A percentile compares a stretch with the other conserved stretches of the same genome.
Evolutionary conservation across 2,797 vertebrate genomes (phyloP).

Genomic region (Gymnoscopelus microlampas): DNA sequence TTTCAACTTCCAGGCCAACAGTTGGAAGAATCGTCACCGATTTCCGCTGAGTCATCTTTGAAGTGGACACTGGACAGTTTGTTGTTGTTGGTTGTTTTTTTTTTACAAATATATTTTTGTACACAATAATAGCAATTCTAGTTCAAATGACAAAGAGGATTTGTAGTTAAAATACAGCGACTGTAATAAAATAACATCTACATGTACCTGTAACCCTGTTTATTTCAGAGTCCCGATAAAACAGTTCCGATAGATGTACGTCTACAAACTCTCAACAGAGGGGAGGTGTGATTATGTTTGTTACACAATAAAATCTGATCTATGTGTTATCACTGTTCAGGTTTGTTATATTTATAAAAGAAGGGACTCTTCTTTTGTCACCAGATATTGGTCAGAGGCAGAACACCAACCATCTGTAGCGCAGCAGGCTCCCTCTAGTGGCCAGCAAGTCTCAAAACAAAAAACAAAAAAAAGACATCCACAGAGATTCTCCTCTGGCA

Average conservation of each 20-base stretch:
- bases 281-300: constrained; percentile 48
- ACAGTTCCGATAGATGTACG: constrained; percentile 44
- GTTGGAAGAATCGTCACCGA: constrained; percentile 40
- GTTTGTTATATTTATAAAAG: constrained; percentile 67
- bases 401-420: constrained; percentile 53
- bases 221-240: constrained; percentile 64
- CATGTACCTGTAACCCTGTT: constrained; percentile 65
- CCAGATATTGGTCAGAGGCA: constrained; percentile 62
- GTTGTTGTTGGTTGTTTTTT: neutral
- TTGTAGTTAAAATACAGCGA: constrained; percentile 81
- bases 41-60: constrained; percentile 62
- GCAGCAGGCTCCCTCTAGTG: constrained; percentile 58
- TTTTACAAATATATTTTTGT: constrained; percentile 73
- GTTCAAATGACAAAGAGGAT: constrained; percentile 67
- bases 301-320: constrained; percentile 60
- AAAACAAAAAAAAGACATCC: constrained; percentile 19
- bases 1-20: constrained; percentile 62
- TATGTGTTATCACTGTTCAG: constrained; percentile 44
- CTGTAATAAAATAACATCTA: constrained; percentile 78
- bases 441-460: constrained; percentile 56
- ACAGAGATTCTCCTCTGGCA: constrained; percentile 53
- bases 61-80: constrained; percentile 53
- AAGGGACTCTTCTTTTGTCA: constrained; percentile 58
- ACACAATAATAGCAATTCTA: constrained; percentile 68
- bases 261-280: constrained; percentile 55